Evolutionary conservation across 2,888 invertebrate species (phyloP).

Genomic region (Saturnia japonica): DNA sequence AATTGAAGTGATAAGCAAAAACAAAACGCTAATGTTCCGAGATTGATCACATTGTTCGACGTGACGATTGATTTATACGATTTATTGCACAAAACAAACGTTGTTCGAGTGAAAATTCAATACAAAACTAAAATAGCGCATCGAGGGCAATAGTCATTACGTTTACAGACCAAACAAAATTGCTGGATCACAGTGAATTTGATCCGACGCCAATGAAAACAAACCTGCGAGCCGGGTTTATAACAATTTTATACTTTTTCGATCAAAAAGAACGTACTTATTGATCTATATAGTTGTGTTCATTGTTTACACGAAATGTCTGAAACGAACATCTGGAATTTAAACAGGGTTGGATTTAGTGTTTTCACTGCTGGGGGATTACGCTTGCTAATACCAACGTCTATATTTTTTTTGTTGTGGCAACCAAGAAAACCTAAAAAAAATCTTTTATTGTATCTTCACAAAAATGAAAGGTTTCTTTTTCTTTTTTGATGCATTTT

Average conservation of each 20-base stretch:
- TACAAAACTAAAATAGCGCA: conserved; percentile 15
- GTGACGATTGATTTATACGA: conserved; percentile 16
- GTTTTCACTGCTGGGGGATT: neutral
- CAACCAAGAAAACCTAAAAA: too few species aligned
- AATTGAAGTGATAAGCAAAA: neutral
- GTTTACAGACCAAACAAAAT: conserved; percentile 19
- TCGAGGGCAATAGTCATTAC: conserved; percentile 16
- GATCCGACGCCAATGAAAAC: conserved; percentile 57
- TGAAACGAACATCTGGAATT: conserved; percentile 27
- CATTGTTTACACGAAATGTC: conserved; percentile 28
- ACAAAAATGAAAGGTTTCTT: neutral
- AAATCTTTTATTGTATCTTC: neutral
- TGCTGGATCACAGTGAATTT: conserved; percentile 31
- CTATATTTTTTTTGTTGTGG: too few species aligned
- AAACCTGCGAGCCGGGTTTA: conserved; percentile 42
- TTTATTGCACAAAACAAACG: conserved; percentile 14
- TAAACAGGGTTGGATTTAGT: conserved; percentile 14
- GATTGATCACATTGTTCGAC: neutral
- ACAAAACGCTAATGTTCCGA: neutral
- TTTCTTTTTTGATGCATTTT: neutral
- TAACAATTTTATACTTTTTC: conserved; percentile 49
- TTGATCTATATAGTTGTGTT: conserved; percentile 40
- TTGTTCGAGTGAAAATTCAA: conserved; percentile 19
- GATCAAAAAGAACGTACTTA: conserved; percentile 54
- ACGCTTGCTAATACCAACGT: too few species aligned